phyloP scores from a whole-genome alignment of 2,888 invertebrate genomes.

The Gibbula magus region DNA sequence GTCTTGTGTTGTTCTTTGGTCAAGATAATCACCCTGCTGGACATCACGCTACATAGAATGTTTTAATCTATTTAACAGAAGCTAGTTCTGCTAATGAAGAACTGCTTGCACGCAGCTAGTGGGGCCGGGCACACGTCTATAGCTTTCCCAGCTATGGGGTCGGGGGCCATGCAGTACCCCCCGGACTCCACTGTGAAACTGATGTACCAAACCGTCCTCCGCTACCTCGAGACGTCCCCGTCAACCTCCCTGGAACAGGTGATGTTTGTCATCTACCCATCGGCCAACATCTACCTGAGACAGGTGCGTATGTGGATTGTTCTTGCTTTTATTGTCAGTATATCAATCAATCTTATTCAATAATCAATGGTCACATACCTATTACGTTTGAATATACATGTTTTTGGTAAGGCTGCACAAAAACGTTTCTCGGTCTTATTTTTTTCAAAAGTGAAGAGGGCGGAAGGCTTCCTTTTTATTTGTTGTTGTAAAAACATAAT shows the following conservation, averaged over 20 bases:
- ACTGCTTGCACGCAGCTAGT: neutral
- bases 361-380: no score
- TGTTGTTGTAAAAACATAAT: no score
- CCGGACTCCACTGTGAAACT: neutral
- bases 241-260: neutral
- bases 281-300: neutral
- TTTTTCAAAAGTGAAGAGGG: no score
- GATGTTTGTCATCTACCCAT: neutral
- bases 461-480: no score
- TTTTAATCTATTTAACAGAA: neutral
- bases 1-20: no score
- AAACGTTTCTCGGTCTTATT: no score
- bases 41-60: no score
- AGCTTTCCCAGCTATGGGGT: constrained; percentile 29
- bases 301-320: neutral
- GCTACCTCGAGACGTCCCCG: neutral
- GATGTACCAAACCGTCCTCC: neutral
- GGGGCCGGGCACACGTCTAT: neutral
- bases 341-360: no score
- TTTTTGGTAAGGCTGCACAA: no score
- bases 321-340: no score
- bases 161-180: constrained; percentile 27
- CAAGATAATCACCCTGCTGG: neutral
- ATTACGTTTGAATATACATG: no score
- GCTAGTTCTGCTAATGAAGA: neutral